phyloP scores from a whole-genome alignment of 2,113 vertebrate genomes.

The Sylvietta virens region DNA sequence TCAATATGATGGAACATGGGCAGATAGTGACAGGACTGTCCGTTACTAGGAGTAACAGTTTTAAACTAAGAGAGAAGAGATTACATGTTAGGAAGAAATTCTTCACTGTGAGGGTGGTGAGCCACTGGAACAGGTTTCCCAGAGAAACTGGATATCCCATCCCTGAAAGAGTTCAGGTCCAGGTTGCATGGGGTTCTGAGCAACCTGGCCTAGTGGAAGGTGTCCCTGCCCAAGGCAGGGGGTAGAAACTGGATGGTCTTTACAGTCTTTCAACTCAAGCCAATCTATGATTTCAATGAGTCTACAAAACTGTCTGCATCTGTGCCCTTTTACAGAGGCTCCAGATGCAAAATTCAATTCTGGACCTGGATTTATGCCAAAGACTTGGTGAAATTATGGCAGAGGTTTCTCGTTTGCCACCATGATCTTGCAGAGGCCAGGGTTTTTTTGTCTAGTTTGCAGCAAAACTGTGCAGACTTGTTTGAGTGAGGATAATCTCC shows the following conservation, averaged over 20 bases:
- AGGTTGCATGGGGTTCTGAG: background rate
- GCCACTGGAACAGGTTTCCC: background rate
- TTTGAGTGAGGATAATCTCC: background rate
- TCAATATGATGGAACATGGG: background rate
- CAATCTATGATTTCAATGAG: background rate
- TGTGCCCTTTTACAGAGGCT: background rate
- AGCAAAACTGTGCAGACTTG: background rate
- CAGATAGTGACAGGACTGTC: background rate
- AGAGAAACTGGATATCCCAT: background rate
- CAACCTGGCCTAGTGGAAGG: background rate
- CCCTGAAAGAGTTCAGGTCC: background rate
- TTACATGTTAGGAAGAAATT: background rate
- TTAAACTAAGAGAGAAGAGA: background rate
- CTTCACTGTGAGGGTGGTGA: background rate
- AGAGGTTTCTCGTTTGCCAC: rapidly evolving
- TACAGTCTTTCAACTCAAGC: background rate
- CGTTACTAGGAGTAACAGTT: background rate
- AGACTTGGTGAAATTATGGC: background rate
- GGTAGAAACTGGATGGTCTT: background rate
- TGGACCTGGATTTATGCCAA: background rate
- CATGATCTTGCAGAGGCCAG: background rate
- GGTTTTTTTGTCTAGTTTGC: background rate
- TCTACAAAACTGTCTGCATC: background rate
- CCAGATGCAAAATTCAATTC: background rate
- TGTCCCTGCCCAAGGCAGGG: background rate